Conservation (phyloP, 2,888 invertebrate species). For the Himalopsyche japonica region DNA sequence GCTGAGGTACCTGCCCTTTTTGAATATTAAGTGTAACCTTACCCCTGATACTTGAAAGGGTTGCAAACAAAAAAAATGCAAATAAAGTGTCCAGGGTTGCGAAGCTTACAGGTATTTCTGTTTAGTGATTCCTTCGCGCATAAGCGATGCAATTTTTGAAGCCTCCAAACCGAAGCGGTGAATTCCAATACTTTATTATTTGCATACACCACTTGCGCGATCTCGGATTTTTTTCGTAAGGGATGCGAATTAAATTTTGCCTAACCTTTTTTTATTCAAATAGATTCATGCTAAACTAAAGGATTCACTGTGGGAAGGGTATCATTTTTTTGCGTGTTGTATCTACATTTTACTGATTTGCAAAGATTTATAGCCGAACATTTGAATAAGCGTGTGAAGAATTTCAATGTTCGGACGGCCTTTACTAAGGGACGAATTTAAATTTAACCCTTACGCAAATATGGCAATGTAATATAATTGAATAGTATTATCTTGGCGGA, state of each 20-base stretch:
- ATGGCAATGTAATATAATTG: not conserved
- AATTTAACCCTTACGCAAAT: not conserved
- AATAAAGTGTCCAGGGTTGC: conserved; percentile 57
- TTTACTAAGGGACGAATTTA: not conserved
- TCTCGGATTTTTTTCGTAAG: conserved; percentile 28
- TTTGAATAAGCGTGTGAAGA: conserved; percentile 39
- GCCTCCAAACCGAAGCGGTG: not conserved
- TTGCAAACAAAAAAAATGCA: conserved; percentile 59
- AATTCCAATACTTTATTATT: conserved; percentile 33
- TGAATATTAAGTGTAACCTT: conserved; percentile 64
- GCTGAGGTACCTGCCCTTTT: conserved; percentile 63
- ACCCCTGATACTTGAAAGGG: conserved; percentile 61
- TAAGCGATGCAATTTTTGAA: conserved; percentile 14
- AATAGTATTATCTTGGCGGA: conserved; percentile 1
- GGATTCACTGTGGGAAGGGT: conserved; percentile 38
- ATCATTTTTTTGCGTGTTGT: conserved; percentile 35
- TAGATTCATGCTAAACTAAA: conserved; percentile 39
- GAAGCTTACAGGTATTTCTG: conserved; percentile 34
- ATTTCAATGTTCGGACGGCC: conserved; percentile 29
- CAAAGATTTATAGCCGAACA: conserved; percentile 39
- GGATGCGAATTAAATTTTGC: conserved; percentile 38
- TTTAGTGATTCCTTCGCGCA: conserved; percentile 29
- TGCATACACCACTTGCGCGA: conserved; percentile 40
- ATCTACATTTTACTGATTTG: conserved; percentile 39
- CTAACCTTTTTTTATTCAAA: conserved; percentile 40